These are phyloP conservation scores for Pseudolaguvia tuberculata DNA, from an alignment of 2,113 vertebrate genomes.

Conservation along the genomic window DNA sequence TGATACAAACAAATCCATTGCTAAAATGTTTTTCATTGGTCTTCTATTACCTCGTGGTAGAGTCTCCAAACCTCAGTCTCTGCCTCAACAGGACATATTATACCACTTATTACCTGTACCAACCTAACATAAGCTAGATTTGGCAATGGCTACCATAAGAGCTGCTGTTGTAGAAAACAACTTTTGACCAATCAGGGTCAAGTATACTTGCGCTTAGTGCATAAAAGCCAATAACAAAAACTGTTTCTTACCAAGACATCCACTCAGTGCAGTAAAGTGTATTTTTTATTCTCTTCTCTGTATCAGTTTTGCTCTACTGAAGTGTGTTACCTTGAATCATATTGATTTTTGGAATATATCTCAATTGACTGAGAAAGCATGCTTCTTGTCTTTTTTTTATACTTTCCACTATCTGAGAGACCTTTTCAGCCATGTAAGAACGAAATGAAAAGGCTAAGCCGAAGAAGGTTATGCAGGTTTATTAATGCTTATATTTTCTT, in stretches of 20 bases:
- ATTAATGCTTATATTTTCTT: background rate
- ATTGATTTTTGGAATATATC: slow-evolving; percentile 14
- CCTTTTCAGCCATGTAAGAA: background rate
- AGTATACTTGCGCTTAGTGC: background rate
- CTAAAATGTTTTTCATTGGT: too few species aligned
- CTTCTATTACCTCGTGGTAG: too few species aligned
- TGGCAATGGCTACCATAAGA: background rate
- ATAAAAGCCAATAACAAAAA: background rate
- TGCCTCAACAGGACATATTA: too few species aligned
- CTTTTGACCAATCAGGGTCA: background rate
- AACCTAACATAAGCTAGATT: background rate
- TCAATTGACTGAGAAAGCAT: background rate
- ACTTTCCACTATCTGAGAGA: background rate
- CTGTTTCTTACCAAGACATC: background rate
- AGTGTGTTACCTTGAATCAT: background rate
- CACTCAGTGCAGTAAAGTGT: background rate
- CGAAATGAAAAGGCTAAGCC: background rate
- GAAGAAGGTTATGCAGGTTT: background rate
- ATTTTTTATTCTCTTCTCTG: background rate
- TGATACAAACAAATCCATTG: too few species aligned
- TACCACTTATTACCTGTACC: too few species aligned
- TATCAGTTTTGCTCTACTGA: background rate
- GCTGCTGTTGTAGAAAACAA: background rate
- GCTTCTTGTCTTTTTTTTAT: background rate
- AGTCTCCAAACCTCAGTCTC: too few species aligned